Percentiles rank a stretch among this genome's conserved stretches.
These are phyloP conservation scores for Neoscelio sp. DNA, from an alignment of 2,888 invertebrate species.

Conservation along the genomic window DNA sequence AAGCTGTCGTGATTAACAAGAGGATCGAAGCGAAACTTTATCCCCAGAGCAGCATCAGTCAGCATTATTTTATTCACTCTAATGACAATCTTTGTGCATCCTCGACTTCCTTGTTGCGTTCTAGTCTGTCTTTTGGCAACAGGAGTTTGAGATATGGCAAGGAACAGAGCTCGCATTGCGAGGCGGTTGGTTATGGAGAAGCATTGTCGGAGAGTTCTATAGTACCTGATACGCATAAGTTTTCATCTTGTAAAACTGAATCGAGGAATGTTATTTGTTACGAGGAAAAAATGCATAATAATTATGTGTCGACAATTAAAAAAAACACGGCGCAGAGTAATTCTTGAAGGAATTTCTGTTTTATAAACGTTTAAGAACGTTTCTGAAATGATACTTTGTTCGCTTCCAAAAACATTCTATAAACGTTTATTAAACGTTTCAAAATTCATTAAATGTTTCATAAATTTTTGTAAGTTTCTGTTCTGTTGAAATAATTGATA, in stretches of 20 bases:
- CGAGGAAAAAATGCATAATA: conserved; percentile 60
- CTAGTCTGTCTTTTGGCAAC: conserved; percentile 50
- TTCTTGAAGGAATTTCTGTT: not conserved
- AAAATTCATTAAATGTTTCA: too few relatives aligned
- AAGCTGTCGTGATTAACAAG: conserved; percentile 79
- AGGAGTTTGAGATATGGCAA: conserved; percentile 14
- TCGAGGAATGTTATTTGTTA: conserved; percentile 36
- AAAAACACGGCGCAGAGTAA: conserved; percentile 57
- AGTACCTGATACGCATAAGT: conserved; percentile 47
- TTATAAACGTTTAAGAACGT: not conserved
- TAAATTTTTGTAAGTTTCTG: too few relatives aligned
- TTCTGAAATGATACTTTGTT: too few relatives aligned
- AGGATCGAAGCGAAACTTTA: conserved; percentile 80
- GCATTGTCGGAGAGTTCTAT: conserved; percentile 15
- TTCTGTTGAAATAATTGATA: too few relatives aligned
- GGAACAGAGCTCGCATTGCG: conserved; percentile 22
- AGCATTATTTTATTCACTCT: conserved; percentile 74
- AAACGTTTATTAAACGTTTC: too few relatives aligned
- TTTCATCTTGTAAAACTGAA: conserved; percentile 14
- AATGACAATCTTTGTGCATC: conserved; percentile 42
- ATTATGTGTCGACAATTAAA: conserved; percentile 72
- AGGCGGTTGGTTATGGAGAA: conserved; percentile 41
- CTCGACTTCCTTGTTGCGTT: conserved; percentile 45
- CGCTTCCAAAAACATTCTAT: too few relatives aligned
- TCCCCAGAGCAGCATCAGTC: conserved; percentile 73